Evolutionary conservation across 2,797 vertebrate genomes (phyloP), one percentile per base, ranked within the genome.

Genomic region (Myoxocephalus aenaeus): DNA sequence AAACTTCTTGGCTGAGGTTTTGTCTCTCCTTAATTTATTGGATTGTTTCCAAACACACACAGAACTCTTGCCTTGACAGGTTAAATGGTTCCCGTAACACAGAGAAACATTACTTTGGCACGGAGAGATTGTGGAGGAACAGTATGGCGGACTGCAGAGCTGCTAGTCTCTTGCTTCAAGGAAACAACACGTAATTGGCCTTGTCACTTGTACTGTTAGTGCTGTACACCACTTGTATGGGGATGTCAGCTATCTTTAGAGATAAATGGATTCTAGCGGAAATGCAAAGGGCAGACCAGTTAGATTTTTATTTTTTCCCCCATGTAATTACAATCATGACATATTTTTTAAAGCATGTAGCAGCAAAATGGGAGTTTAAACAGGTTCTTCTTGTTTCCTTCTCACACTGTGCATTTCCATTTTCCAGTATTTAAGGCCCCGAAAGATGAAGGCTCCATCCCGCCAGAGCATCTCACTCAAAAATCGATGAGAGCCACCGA

Each of bases 401-500:
- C 34, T 64, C 27, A 18, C 38, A 10, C 29, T 32, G 58, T 50
- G 22, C 10, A 64, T 80, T 76, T 75, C 57, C 40, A n/a, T 57
- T 75, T 69, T 42, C 22, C 58, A 1, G 34, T 38, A 76, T 76
- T 89, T 83, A 83, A 82, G 70, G 58, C 56, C 58, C 73, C 15
- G 17, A 86, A 87, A 90, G 78, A 84, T 50, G 74, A 83, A 82
- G 83, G 81, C 84, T 88, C 64, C 76, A 69, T 90, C 83, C 87
- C 78, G 54, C 70, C 82, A 54, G 59, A 85, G 85, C 80, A 92
- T 92, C 90, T 90, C 87, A 77, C 81, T 89, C 84, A 83, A 91
- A 32, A 95, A 95, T 94, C 92, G 88, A 95, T 94, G 92, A 92
- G 72, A 90, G 90, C 82, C 84, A 83, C 88, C 83, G 77, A 91